Evolutionary conservation across 2,888 invertebrate species (phyloP), one percentile per base, ranked within the genome.

Genomic region (Coleophora deauratella): DNA sequence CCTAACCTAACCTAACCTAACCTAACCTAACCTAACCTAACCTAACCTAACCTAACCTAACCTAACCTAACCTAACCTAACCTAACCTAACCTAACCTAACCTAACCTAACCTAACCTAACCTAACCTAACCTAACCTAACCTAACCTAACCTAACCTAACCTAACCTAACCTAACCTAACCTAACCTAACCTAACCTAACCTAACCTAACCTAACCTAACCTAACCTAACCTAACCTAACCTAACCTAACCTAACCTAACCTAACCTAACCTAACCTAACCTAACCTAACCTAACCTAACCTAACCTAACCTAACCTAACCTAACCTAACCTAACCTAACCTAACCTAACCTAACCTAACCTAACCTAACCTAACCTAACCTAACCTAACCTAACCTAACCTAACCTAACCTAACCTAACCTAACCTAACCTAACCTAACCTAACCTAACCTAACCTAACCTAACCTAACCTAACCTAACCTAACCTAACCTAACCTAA

Each of bases 141-240:
- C 32, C 38, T 33, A 33, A 38, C 38, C 38, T 38, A 38, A 40
- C 40, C 40, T 40, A 40, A 40, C 40, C 40, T 40, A 40, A n/a
- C n/a, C n/a, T n/a, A n/a, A n/a, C n/a, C n/a, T n/a, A n/a, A n/a
- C n/a, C n/a, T n/a, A n/a, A n/a, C n/a, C 34, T 35, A 40, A 34
- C 40, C 40, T 40, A 40, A 40, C 40, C 40, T 40, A 40, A 40
- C 40, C 38, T 40, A 40, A 40, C 40, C 38, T 38, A 38, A 27
- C 36, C 27, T 27, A 36, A 27, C 36, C 27, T 27, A 36, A 27
- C 36, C 27, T 27, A 36, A 27, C 36, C 47, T 47, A 47, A 45
- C 51, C 46, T 48, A 51, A 48, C 51, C 46, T 48, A 47, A 47
- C 47, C 45, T 45, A 47, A 44, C 47, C 45, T 45, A 47, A 45